These are phyloP conservation scores for Hemiscyllium ocellatum DNA, from an alignment of 2,113 vertebrate genomes.

Conservation along the genomic window DNA sequence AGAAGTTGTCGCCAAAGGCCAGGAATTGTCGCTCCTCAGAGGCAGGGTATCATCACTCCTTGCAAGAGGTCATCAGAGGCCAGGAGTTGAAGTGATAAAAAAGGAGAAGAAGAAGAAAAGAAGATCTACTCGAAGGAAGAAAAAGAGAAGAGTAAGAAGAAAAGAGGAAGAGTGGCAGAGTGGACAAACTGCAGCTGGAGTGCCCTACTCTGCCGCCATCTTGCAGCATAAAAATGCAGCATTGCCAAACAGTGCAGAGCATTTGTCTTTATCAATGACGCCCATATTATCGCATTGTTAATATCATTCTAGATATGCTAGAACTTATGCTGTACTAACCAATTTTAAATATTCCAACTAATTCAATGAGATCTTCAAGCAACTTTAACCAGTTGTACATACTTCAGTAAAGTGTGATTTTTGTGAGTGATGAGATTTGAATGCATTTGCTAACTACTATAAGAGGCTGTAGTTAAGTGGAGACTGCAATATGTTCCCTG, in stretches of 20 bases:
- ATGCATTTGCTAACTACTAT: neutral
- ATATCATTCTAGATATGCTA: neutral
- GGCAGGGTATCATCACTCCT: too few species aligned
- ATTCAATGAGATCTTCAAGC: neutral
- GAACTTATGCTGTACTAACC: neutral
- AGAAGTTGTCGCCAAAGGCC: too few species aligned
- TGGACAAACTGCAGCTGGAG: too few species aligned
- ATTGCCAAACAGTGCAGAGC: neutral
- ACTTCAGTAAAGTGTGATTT: neutral
- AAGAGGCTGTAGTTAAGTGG: neutral
- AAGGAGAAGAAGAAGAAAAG: too few species aligned
- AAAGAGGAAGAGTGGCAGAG: too few species aligned
- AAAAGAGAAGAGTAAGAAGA: too few species aligned
- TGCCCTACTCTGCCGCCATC: neutral
- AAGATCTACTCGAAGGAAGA: too few species aligned
- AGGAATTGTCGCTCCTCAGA: too few species aligned
- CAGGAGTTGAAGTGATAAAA: too few species aligned
- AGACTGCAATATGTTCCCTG: neutral
- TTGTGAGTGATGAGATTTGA: neutral
- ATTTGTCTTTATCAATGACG: neutral
- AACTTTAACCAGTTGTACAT: neutral
- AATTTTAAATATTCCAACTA: neutral
- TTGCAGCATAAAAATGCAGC: neutral
- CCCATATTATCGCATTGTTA: neutral
- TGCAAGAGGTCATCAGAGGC: too few species aligned